Base-by-base conservation (phyloP, 2,113 vertebrate genomes). In the Silurus meridionalis region DNA sequence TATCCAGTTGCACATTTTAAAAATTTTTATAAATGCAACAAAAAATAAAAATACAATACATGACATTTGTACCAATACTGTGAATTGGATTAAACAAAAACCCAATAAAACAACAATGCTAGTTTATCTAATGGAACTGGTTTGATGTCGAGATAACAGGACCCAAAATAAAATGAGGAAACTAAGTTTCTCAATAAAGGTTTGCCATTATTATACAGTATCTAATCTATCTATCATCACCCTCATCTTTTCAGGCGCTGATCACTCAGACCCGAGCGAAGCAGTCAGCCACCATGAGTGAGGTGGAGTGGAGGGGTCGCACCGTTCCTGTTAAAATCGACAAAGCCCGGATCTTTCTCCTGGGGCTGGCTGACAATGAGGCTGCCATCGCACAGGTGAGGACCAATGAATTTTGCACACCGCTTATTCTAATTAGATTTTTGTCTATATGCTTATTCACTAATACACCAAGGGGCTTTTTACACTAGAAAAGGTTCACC, bases 191-290 rank as follows among this genome's bases (percentile, higher is more conserved):
- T 72, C 17, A 21, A 19, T 72, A 72, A 21, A 7, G 21, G 19
- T 3, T 37, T 37, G 37, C 2, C 37, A 37, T 37, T 37, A 37
- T 37, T 37, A 37, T 37, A 37, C 37, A 37, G 5, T 10, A 48
- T 15, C 60, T 19, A 6, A 4, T 63, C 61, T 8, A 6, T 63
- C 57, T 48, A 2, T n/a, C 6, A 15, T 55, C 52, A 1, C 37
- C 7, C 19, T 15, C 11, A 37, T 23, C 14, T 37, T 46, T 10
- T 48, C 85, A 99, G 98, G 91, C 97, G 0, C 85, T 99, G 89
- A 98, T 99, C 86, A 97, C 97, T 60, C 98, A 99, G 90, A 99
- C 98, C 0, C 95, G 98, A 89, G 98, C 98, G 37, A 99, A 99
- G 88, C 98, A 99, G 93, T 97, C 98, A 0, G 97, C 97, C 85